These are phyloP conservation scores for Eupithecia abbreviata DNA, from an alignment of 2,888 invertebrate species.

Conservation along the genomic window DNA sequence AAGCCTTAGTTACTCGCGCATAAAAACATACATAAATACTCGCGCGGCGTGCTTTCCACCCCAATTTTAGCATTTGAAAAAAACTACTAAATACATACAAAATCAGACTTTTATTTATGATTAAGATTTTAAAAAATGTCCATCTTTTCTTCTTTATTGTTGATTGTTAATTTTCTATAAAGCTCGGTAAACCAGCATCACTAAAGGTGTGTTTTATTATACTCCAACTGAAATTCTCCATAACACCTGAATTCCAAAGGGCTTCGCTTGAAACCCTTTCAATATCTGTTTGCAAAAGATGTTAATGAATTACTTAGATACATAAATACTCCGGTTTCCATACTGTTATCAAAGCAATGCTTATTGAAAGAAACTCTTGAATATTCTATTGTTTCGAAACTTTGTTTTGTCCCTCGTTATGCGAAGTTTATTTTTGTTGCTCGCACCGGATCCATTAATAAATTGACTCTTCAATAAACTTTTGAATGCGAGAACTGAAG, in stretches of 20 bases:
- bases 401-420: constrained; percentile 26
- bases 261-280: neutral
- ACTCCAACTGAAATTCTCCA: neutral
- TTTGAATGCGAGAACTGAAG: constrained; percentile 13
- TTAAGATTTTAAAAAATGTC: too few relatives aligned
- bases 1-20: too few relatives aligned
- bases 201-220: neutral
- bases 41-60: too few relatives aligned
- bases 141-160: too few relatives aligned
- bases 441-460: constrained; percentile 27
- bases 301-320: neutral
- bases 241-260: neutral
- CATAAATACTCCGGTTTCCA: constrained; percentile 4
- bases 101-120: too few relatives aligned
- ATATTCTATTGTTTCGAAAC: constrained; percentile 28
- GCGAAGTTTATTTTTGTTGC: constrained; percentile 29
- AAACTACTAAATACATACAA: too few relatives aligned
- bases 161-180: neutral
- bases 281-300: constrained; percentile 1
- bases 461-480: constrained; percentile 26
- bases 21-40: too few relatives aligned
- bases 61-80: too few relatives aligned
- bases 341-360: constrained; percentile 12
- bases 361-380: constrained; percentile 21
- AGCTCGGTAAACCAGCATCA: neutral